A percentile compares a stretch with the other conserved stretches of the same genome.
Conservation (phyloP, 2,888 invertebrate species). For the Tryphoninae sp. region DNA sequence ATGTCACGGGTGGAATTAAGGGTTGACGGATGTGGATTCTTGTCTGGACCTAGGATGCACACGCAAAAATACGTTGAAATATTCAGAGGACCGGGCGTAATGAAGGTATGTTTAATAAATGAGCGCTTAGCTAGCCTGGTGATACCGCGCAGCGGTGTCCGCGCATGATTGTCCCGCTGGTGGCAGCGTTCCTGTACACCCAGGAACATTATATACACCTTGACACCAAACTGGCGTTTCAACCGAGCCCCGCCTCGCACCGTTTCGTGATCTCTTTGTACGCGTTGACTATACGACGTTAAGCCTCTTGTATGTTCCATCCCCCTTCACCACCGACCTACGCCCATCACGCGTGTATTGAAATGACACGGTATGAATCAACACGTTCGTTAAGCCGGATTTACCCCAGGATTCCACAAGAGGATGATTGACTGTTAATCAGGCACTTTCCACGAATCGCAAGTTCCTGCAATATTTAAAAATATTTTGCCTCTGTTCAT, state of each 20-base stretch:
- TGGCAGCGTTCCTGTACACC: not conserved
- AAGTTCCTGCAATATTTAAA: constrained; percentile 2
- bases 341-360: not conserved
- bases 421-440: not conserved
- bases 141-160: not conserved
- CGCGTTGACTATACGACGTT: not conserved
- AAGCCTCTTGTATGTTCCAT: constrained; percentile 1
- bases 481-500: not conserved
- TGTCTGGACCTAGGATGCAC: not conserved
- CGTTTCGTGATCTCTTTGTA: not conserved
- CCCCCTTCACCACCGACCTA: not conserved
- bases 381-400: constrained; percentile 5
- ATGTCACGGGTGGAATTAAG: constrained; percentile 42
- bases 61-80: constrained; percentile 71
- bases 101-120: constrained; percentile 79
- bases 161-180: constrained; percentile 6
- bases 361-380: constrained; percentile 2
- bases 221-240: not conserved
- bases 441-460: not conserved
- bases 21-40: constrained; percentile 39
- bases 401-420: not conserved
- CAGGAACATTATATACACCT: too few relatives aligned
- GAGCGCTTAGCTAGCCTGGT: constrained; percentile 64
- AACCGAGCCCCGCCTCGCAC: not conserved
- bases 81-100: constrained; percentile 74